Evolutionary conservation across 2,888 invertebrate species (phyloP), one percentile per base, ranked within the genome.

Genomic region (Xylocampa areola): DNA sequence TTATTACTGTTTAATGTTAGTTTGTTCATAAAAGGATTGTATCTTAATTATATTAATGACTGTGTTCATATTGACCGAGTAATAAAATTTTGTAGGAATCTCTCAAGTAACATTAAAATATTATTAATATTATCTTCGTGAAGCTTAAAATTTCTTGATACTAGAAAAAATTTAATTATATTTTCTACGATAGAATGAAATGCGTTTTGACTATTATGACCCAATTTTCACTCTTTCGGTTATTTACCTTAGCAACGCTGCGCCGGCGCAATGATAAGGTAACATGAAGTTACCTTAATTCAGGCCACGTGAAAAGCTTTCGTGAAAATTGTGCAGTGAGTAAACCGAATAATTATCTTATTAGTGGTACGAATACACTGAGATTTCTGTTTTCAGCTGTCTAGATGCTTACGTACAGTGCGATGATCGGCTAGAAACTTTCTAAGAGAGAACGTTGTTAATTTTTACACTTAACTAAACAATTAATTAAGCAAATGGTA

Each of bases 181-280:
- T 44, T 60, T 39, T 67, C 23, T 44, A 16, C 40, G 59, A 54
- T 36, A 64, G 54, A 60, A 54, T 69, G 55, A 59, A 50, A 68
- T 68, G 63, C 64, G 74, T 50, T 68, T 61, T 71, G 49, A 32
- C n/a, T n/a, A 5, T 25, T 43, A 33, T 58, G 78, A 67, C 80
- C 79, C 52, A 76, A 74, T 80, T n/a, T n/a, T 80, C 48, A 66
- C 55, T 67, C 41, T 62, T 36, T 68, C 47, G 45, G 55, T 73
- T 82, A 82, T 83, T 81, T 82, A 81, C 78, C 73, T 76, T 70
- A 73, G 62, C 66, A 62, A 76, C 48, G 41, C 8, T 13, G 70
- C 75, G 78, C 70, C 64, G 68, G 67, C 69, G 66, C 63, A 64
- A 61, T 72, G 78, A 78, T 78, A 79, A 77, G 64, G 47, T 58